phyloP scores from a whole-genome alignment of 30 jellyfish, hydroid and myxozoan species.

The Clytia hemisphaerica region DNA sequence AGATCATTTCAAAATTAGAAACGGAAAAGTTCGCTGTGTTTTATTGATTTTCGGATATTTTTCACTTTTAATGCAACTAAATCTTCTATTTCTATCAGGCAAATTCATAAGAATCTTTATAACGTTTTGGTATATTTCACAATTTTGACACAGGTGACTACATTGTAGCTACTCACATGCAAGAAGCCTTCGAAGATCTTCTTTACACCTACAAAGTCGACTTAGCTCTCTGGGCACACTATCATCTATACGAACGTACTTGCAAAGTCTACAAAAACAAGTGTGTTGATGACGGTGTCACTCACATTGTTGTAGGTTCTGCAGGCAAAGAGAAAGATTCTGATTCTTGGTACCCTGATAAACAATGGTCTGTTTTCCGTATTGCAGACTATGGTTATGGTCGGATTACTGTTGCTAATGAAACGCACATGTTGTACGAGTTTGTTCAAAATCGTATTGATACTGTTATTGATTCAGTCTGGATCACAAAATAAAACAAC shows the following conservation, averaged over 20 bases:
- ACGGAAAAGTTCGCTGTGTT: too few species aligned
- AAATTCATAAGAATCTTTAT: too few species aligned
- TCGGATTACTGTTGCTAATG: constrained; percentile 54
- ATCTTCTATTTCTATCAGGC: too few species aligned
- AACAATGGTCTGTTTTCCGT: constrained; percentile 57
- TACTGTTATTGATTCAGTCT: constrained; percentile 43
- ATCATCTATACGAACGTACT: constrained; percentile 82
- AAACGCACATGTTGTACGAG: constrained; percentile 31
- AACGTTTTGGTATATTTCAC: background rate
- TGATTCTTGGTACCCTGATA: constrained; percentile 9
- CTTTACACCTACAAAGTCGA: constrained; percentile 57
- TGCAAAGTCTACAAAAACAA: constrained; percentile 55
- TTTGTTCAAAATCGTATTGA: constrained; percentile 49
- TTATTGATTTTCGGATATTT: too few species aligned
- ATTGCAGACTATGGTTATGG: constrained; percentile 59
- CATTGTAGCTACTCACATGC: constrained; percentile 43
- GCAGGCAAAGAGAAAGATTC: constrained; percentile 62
- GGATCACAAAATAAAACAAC: constrained; percentile 30
- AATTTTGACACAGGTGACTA: too few species aligned
- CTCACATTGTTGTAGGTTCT: constrained; percentile 64
- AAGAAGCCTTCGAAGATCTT: constrained; percentile 49
- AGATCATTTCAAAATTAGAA: too few species aligned
- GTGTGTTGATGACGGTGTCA: constrained; percentile 62
- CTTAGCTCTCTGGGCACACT: constrained; percentile 76
- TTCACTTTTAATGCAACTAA: too few species aligned